Base-by-base conservation (phyloP, 2,888 invertebrate genomes). In the Magallana nippona region DNA sequence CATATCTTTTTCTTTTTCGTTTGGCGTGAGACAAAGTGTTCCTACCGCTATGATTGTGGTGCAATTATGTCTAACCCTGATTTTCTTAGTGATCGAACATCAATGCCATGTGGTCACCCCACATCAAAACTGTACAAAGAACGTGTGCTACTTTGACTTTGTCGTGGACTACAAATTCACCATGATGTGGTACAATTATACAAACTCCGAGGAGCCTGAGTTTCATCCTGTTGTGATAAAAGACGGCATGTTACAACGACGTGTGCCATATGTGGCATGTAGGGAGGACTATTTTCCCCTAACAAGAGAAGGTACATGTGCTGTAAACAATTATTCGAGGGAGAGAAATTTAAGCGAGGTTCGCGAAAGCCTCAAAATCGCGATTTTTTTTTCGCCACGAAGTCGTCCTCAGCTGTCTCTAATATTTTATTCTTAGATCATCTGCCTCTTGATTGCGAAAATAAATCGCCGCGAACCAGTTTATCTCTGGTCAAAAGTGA, bases 101-200 rank as follows among this genome's bases (percentile, higher is more conserved):
- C 60, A 60, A 17, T 60, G 60, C 19, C n/a, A 19, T 10, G n/a
- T 60, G 60, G 60, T 60, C 8, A 60, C 8, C n/a, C 60, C 60
- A 3, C 60, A 60, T 17, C n/a, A 60, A 3, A 60, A 60, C 17
- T 60, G 60, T 60, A 17, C 19, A 10, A 60, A 60, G 1, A 17
- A 60, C 19, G 60, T 60, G 10, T 60, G 60, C 8, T 60, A 60
- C 60, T 60, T 60, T 19, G 60, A 60, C 19, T 60, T 60, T 5
- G 17, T 19, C 19, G 17, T 60, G n/a, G 60, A 60, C n/a, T 60
- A 60, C n/a, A 60, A 60, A 5, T 60, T 60, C 19, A 60, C 60
- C n/a, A 60, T 60, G 60, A 60, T 60, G 60, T 60, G 60, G 60
- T 60, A 60, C 19, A 60, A 60, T 17, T 60, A 60, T 5, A 60